Evolutionary conservation across 1,140 invertebrate genomes (phyloP).

Genomic region (Microplitis mediator): DNA sequence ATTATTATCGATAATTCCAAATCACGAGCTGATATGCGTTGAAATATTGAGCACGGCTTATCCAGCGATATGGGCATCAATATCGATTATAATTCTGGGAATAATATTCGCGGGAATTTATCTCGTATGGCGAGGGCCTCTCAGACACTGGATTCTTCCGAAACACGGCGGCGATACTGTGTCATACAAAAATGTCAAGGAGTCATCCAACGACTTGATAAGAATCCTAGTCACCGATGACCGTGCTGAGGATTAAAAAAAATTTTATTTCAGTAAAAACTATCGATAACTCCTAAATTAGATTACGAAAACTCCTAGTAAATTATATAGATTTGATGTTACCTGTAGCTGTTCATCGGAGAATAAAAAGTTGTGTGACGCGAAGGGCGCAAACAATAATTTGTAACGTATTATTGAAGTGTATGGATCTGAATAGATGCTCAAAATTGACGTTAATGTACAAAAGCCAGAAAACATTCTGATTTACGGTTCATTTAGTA

Average conservation of each 20-base stretch:
- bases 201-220: slow-evolving; percentile 55
- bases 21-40: slow-evolving; percentile 49
- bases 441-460: not conserved
- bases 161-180: slow-evolving; percentile 50
- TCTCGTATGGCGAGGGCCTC: slow-evolving; percentile 44
- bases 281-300: too few species aligned
- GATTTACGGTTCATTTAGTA: slow-evolving; percentile 6
- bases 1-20: slow-evolving; percentile 43
- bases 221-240: slow-evolving; percentile 53
- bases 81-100: slow-evolving; percentile 41
- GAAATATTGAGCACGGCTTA: slow-evolving; percentile 34
- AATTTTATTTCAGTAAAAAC: not conserved
- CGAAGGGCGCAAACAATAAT: not conserved
- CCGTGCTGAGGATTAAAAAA: slow-evolving; percentile 44
- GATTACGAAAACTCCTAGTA: too few species aligned
- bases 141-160: slow-evolving; percentile 48
- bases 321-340: too few species aligned
- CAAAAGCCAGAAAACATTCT: slow-evolving; percentile 11
- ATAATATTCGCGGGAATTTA: slow-evolving; percentile 36
- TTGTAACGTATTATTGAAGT: slow-evolving; percentile 10
- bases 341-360: too few species aligned
- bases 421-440: slow-evolving; percentile 3
- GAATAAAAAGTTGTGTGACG: too few species aligned
- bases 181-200: slow-evolving; percentile 56
- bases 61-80: slow-evolving; percentile 45